Percentiles rank a stretch among this genome's conserved stretches.
Evolutionary conservation across 1,140 invertebrate species (phyloP).

Genomic region (Drosophila trapezifrons): DNA sequence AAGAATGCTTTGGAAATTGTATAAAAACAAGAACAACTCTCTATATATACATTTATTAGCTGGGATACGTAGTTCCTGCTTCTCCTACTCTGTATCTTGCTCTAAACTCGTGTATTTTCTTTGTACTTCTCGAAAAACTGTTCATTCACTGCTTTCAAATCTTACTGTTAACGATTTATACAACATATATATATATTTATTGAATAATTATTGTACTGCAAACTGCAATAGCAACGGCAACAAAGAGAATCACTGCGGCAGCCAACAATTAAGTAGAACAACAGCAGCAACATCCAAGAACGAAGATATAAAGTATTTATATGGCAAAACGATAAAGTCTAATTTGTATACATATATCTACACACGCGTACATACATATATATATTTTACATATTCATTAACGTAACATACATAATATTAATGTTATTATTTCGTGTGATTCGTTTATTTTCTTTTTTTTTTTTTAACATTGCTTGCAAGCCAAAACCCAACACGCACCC

Average conservation of each 20-base stretch:
- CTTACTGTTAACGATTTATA: conserved; percentile 63
- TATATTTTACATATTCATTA: conserved; percentile 54
- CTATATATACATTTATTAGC: conserved; percentile 60
- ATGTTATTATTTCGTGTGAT: conserved; percentile 38
- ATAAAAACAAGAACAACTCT: conserved; percentile 31
- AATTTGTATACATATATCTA: conserved; percentile 54
- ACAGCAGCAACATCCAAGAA: conserved; percentile 11
- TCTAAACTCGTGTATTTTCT: conserved; percentile 48
- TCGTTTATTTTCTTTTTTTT: conserved; percentile 24
- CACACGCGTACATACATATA: too few species aligned
- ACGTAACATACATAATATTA: conserved; percentile 47
- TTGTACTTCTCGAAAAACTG: conserved; percentile 62
- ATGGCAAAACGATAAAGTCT: conserved; percentile 61
- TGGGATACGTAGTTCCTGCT: conserved; percentile 51
- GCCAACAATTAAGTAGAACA: conserved; percentile 20
- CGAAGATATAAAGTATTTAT: conserved; percentile 67
- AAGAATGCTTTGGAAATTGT: conserved; percentile 60
- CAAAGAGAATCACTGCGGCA: conserved; percentile 1
- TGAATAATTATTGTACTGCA: conserved; percentile 56
- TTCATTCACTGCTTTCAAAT: conserved; percentile 70
- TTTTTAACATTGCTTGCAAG: conserved; percentile 34
- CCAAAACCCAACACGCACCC: conserved; percentile 6
- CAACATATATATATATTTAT: conserved; percentile 45
- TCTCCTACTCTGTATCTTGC: conserved; percentile 51
- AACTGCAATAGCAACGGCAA: conserved; percentile 12